Conservation (phyloP, 2,888 invertebrate genomes). For the Leucania comma region DNA sequence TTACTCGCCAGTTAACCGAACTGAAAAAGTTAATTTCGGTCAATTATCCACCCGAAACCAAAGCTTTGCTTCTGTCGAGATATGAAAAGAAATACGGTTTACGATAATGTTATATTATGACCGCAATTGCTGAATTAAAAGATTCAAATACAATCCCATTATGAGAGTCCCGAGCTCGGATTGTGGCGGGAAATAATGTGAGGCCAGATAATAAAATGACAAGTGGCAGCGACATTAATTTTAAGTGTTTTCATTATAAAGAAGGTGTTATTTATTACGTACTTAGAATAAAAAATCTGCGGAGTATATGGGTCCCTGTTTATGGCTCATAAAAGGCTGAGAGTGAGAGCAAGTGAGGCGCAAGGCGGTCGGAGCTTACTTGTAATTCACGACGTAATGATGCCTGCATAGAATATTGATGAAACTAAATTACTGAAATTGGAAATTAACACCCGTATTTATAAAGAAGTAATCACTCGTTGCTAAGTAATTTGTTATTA, state of each 20-base stretch:
- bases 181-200: constrained; percentile 45
- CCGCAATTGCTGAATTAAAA: constrained; percentile 40
- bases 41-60: constrained; percentile 1
- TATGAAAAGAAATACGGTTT: constrained; percentile 24
- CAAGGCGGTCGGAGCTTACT: constrained; percentile 68
- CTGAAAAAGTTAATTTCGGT: constrained; percentile 9
- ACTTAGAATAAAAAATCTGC: constrained; percentile 75
- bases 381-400: constrained; percentile 72
- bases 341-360: constrained; percentile 66
- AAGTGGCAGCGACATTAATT: constrained; percentile 60
- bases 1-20: constrained; percentile 1
- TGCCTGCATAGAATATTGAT: constrained; percentile 69
- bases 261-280: constrained; percentile 72
- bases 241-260: constrained; percentile 73
- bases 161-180: constrained; percentile 18
- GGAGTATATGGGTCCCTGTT: constrained; percentile 73
- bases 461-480: too few species aligned
- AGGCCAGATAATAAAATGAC: constrained; percentile 61
- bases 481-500: too few species aligned
- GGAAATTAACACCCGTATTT: too few species aligned
- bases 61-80: background rate
- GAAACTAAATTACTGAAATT: constrained; percentile 38
- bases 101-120: constrained; percentile 19
- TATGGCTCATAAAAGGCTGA: constrained; percentile 75
- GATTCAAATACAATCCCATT: constrained; percentile 41